Evolutionary conservation across 1,140 invertebrate species (phyloP).

Genomic region (Neodiprion lecontei): DNA sequence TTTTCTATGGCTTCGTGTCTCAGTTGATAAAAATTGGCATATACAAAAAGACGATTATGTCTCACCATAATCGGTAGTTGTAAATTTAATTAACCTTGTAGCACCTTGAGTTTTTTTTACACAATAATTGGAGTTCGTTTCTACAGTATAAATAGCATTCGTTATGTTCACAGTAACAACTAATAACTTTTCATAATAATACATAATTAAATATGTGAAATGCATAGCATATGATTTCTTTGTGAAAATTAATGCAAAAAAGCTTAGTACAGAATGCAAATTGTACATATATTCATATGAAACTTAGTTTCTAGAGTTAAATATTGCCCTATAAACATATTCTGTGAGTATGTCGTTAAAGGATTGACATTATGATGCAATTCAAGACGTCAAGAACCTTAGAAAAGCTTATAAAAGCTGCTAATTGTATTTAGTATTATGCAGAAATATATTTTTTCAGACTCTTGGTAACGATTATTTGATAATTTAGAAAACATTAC

Average conservation of each 20-base stretch:
- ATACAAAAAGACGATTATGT: too few relatives aligned
- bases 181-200: constrained; percentile 1
- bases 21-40: too few relatives aligned
- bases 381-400: not conserved
- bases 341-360: not conserved
- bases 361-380: not conserved
- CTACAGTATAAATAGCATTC: constrained; percentile 13
- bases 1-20: too few relatives aligned
- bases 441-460: not conserved
- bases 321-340: not conserved
- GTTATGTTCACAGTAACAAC: not conserved
- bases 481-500: not conserved
- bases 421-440: not conserved
- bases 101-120: constrained; percentile 3
- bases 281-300: not conserved
- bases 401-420: not conserved
- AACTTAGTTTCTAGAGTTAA: not conserved
- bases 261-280: not conserved
- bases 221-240: not conserved
- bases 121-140: not conserved
- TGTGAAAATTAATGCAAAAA: not conserved
- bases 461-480: not conserved
- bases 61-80: not conserved
- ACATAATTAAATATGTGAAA: not conserved
- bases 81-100: not conserved